phyloP scores from a whole-genome alignment of 30 jellyfish, hydroid and myxozoan genomes.

The Pelagia noctiluca region DNA sequence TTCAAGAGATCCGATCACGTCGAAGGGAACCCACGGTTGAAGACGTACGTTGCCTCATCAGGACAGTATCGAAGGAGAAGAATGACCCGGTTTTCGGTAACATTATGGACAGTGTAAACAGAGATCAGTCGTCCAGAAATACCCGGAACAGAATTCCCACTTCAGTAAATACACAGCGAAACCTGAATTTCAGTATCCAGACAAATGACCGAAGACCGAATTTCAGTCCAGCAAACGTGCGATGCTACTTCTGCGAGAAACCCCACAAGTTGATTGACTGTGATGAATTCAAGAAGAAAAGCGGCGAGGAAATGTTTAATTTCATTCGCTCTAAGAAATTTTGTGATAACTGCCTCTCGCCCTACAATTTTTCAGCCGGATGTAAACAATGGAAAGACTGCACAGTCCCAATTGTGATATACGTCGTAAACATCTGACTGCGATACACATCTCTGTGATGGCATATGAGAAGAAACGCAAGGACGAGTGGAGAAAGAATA shows the following conservation, averaged over 20 bases:
- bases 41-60: constrained; percentile 19
- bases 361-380: background rate
- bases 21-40: constrained; percentile 45
- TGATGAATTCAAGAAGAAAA: background rate
- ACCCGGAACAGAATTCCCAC: background rate
- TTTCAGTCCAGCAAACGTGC: background rate
- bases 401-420: constrained; percentile 7
- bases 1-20: constrained; percentile 14
- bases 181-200: constrained; percentile 20
- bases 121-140: background rate
- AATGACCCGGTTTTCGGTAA: constrained; percentile 60
- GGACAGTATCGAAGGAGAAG: constrained; percentile 1
- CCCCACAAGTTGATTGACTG: constrained; percentile 5
- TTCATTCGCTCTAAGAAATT: background rate
- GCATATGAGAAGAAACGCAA: constrained; percentile 21
- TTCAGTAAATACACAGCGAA: background rate
- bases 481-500: background rate
- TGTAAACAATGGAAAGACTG: constrained; percentile 13
- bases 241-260: constrained; percentile 15
- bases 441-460: background rate
- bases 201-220: background rate
- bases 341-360: constrained; percentile 2
- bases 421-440: constrained; percentile 8
- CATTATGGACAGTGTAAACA: constrained; percentile 12
- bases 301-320: background rate